These are phyloP conservation scores for Eudasyphora cyanicolor DNA, from an alignment of 2,888 invertebrate genomes.

Conservation along the genomic window DNA sequence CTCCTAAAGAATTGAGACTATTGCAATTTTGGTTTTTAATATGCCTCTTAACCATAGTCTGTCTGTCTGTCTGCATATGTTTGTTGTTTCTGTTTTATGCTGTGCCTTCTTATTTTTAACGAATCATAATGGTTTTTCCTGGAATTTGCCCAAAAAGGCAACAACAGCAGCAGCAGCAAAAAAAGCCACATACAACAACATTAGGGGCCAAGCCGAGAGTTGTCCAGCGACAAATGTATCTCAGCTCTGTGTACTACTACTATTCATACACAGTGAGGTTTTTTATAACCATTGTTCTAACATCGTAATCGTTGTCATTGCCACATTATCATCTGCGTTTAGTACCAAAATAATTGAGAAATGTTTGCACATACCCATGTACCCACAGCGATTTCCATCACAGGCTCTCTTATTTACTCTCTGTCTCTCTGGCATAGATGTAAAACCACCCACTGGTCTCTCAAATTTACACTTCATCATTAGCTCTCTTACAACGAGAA, in stretches of 20 bases:
- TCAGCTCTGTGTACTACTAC: slow-evolving; percentile 32
- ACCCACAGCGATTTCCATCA: background rate
- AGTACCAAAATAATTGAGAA: slow-evolving; percentile 65
- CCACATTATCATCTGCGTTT: slow-evolving; percentile 74
- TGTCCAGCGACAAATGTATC: slow-evolving; percentile 39
- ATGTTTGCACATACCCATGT: background rate
- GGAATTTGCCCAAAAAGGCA: slow-evolving; percentile 10
- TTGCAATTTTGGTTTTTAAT: background rate
- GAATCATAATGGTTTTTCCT: slow-evolving; percentile 32
- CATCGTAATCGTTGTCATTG: slow-evolving; percentile 78
- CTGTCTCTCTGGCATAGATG: slow-evolving; percentile 12
- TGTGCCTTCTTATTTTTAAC: slow-evolving; percentile 23
- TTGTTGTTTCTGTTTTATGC: background rate
- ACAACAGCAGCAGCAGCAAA: background rate
- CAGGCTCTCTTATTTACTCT: slow-evolving; percentile 12
- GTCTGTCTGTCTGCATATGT: background rate
- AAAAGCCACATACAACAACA: background rate
- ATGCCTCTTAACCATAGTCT: slow-evolving; percentile 2
- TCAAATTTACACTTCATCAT: slow-evolving; percentile 45
- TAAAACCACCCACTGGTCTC: slow-evolving; percentile 43
- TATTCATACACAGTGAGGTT: slow-evolving; percentile 42
- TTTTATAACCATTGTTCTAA: slow-evolving; percentile 72
- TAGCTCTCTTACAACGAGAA: background rate
- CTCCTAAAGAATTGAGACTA: background rate
- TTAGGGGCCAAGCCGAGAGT: too few relatives aligned